These are phyloP conservation scores for Harpagoxenus sublaevis DNA, from an alignment of 2,888 invertebrate genomes.

Conservation along the genomic window DNA sequence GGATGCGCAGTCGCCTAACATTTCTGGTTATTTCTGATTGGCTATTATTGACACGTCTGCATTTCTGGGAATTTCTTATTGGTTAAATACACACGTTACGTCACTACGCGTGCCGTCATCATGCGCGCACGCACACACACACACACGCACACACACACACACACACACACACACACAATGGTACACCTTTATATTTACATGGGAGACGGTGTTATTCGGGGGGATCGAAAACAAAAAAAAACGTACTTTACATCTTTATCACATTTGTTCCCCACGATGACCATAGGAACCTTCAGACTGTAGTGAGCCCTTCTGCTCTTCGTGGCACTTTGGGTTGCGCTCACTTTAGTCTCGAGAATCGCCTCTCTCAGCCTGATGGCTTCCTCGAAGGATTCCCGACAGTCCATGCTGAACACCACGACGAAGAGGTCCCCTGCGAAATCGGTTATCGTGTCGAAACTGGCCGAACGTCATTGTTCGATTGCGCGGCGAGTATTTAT, in stretches of 20 bases:
- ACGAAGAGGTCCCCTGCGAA: constrained; percentile 92
- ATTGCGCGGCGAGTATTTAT: neutral
- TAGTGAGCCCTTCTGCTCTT: constrained; percentile 88
- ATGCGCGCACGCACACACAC: no score
- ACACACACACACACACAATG: no score
- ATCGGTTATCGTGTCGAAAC: constrained; percentile 24
- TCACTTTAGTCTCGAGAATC: constrained; percentile 94
- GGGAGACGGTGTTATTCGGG: neutral
- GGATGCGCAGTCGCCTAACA: no score
- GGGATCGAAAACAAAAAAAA: no score
- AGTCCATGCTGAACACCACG: constrained; percentile 94
- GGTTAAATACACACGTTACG: no score
- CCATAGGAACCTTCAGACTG: constrained; percentile 91
- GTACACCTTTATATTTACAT: no score
- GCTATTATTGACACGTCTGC: no score
- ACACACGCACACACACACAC: no score
- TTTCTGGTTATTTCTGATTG: no score
- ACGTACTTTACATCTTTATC: constrained; percentile 93
- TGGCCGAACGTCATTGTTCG: neutral
- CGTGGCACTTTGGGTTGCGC: constrained; percentile 89
- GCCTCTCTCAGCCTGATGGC: constrained; percentile 93
- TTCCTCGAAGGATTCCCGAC: constrained; percentile 94
- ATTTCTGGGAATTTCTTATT: no score
- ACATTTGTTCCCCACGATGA: constrained; percentile 95
- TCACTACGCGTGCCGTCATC: no score